Percentiles rank a stretch among this genome's conserved stretches.
Conservation (phyloP, 2,888 invertebrate species). For the Cremastinae sp. region DNA sequence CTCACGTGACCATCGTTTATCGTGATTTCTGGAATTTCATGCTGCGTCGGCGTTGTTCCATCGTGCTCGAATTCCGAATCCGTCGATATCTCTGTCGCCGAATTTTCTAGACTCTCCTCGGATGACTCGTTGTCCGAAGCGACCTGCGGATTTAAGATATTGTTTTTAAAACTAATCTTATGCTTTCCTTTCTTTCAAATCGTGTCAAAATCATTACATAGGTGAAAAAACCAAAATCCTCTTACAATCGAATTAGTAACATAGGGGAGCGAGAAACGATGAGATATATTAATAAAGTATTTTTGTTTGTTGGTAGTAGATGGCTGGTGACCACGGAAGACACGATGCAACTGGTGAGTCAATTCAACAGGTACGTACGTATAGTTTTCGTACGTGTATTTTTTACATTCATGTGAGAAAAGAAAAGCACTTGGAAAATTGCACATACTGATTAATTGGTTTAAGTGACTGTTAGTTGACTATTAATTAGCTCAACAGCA, state of each 20-base stretch:
- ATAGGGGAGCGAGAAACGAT: slow-evolving; percentile 53
- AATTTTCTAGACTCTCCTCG: slow-evolving; percentile 89
- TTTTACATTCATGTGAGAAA: slow-evolving; percentile 44
- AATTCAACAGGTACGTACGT: slow-evolving; percentile 35
- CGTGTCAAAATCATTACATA: slow-evolving; percentile 47
- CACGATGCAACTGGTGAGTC: slow-evolving; percentile 60
- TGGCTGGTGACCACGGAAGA: slow-evolving; percentile 67
- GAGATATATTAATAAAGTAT: slow-evolving; percentile 61
- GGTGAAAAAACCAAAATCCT: slow-evolving; percentile 25
- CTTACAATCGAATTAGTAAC: slow-evolving; percentile 46
- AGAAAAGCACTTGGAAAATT: slow-evolving; percentile 67
- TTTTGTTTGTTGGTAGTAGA: slow-evolving; percentile 47
- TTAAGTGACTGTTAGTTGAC: slow-evolving; percentile 69
- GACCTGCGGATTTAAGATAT: slow-evolving; percentile 81
- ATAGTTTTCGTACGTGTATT: slow-evolving; percentile 8
- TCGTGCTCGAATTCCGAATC: slow-evolving; percentile 96
- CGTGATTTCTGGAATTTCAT: slow-evolving; percentile 88
- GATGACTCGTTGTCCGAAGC: slow-evolving; percentile 85
- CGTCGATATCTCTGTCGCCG: slow-evolving; percentile 95
- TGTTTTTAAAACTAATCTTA: neutral
- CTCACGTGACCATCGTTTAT: slow-evolving; percentile 85
- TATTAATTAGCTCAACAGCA: slow-evolving; percentile 69
- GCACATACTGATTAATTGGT: slow-evolving; percentile 70
- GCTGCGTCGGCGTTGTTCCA: slow-evolving; percentile 85
- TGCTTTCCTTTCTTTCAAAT: neutral